These are phyloP conservation scores for Pecten maximus DNA, from an alignment of 2,888 invertebrate species.

Conservation along the genomic window DNA sequence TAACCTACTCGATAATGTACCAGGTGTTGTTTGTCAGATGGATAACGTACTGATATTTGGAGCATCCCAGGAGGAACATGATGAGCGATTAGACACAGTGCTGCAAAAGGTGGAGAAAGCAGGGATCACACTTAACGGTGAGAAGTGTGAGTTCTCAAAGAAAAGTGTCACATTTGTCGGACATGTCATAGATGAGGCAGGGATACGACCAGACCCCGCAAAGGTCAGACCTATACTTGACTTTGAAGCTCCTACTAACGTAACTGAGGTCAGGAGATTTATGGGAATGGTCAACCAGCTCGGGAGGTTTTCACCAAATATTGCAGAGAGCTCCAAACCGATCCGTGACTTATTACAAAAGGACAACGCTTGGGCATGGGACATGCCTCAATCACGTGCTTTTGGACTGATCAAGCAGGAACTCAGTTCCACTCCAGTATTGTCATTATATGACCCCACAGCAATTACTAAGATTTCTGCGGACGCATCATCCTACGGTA, in stretches of 20 bases:
- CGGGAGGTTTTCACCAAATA: slow-evolving; percentile 48
- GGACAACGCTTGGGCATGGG: slow-evolving; percentile 53
- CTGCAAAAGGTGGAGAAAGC: slow-evolving; percentile 40
- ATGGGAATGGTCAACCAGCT: slow-evolving; percentile 61
- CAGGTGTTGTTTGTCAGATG: slow-evolving; percentile 54
- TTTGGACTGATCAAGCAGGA: slow-evolving; percentile 72
- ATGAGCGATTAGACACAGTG: slow-evolving; percentile 46
- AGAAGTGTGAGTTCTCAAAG: too few relatives aligned
- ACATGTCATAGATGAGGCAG: too few relatives aligned
- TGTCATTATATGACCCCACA: slow-evolving; percentile 74
- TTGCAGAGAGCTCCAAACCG: too few relatives aligned
- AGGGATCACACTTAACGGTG: slow-evolving; percentile 51
- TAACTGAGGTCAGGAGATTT: slow-evolving; percentile 48
- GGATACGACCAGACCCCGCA: slow-evolving; percentile 28
- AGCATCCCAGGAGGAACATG: slow-evolving; percentile 48
- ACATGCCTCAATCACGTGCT: slow-evolving; percentile 57
- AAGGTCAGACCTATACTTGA: slow-evolving; percentile 49
- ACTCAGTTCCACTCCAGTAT: slow-evolving; percentile 69
- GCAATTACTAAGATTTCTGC: slow-evolving; percentile 65
- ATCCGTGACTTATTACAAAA: too few relatives aligned
- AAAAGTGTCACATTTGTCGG: too few relatives aligned
- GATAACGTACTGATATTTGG: slow-evolving; percentile 55
- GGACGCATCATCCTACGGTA: too few relatives aligned
- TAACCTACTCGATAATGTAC: slow-evolving; percentile 54
- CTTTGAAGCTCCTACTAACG: slow-evolving; percentile 47